Base-by-base conservation (phyloP, 2,113 vertebrate genomes). In the Semnornis frantzii region DNA sequence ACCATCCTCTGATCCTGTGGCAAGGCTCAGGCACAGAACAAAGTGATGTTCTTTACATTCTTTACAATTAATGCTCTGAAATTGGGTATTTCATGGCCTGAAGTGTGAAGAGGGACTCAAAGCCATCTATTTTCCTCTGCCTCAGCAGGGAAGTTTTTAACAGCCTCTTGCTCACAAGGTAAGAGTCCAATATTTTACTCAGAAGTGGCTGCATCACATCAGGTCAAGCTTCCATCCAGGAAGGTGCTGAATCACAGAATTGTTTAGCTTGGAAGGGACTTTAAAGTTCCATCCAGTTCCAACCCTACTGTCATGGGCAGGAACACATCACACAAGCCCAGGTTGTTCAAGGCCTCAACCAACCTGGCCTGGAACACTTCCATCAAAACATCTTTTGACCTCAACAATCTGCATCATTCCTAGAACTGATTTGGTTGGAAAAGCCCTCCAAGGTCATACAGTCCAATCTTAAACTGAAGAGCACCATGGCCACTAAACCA, bases 21-120 rank as follows among this genome's bases (percentile, higher is more conserved):
- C 75, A 63, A 46, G 44, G 82, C 93, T 82, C 75, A 92, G 59
- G 71, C 74, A 89, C 18, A 59, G 78, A 94, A 60, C 74, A 85
- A 93, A 58, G 74, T 52, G 46, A 72, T 70, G 63, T 39, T 65
- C 62, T 74, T 54, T 13, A 52, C 33, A 68, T 79, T 75, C 69
- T 81, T 83, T 34, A 78, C 59, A 84, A 94, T 79, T 93, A 95
- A 92, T 89, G 68, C 66, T 76, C 87, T 59, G 39, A 73, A 92
- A 94, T 42, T 31, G 42, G 72, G 21, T 64, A 69, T 79, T 93
- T 94, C 73, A 89, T 44, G 52, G 44, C 50, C 42, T 70, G 46
- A 76, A 90, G 74, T 15, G 20, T 62, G 86, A 82, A 72, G 82
- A 82, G 31, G 25, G 27, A 65, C 39, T 50, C 62, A 24, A 90